A percentile compares a stretch with the other conserved stretches of the same genome.
phyloP scores from a whole-genome alignment of 2,797 vertebrate species.

The Hybognathus amarus region DNA sequence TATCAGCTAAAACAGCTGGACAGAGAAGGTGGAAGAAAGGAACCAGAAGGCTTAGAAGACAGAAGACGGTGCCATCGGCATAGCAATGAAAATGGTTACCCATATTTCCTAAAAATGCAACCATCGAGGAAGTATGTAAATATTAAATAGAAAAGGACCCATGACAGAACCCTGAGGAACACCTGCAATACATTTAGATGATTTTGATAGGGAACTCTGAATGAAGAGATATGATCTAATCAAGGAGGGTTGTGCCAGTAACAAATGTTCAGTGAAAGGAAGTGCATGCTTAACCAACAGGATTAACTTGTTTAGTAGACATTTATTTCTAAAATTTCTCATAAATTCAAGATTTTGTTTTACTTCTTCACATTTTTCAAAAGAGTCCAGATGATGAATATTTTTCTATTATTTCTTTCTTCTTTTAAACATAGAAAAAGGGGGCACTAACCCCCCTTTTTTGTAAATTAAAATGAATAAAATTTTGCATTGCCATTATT shows the following conservation, averaged over 20 bases:
- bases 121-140: not conserved
- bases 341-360: not conserved
- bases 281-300: not conserved
- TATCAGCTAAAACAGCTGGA: not conserved
- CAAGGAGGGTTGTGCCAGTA: not conserved
- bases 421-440: not conserved
- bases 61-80: not conserved
- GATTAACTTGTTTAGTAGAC: not conserved
- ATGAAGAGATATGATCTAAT: not conserved
- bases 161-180: not conserved
- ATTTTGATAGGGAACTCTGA: not conserved
- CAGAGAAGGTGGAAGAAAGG: not conserved
- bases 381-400: not conserved
- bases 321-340: not conserved
- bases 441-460: not conserved
- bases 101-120: not conserved
- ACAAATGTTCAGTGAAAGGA: not conserved
- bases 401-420: not conserved
- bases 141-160: not conserved
- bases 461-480: not conserved
- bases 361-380: not conserved
- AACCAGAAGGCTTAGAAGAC: not conserved
- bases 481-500: not conserved
- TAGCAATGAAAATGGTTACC: not conserved
- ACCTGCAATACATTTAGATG: not conserved